Evolutionary conservation across 2,888 invertebrate genomes (phyloP).

Genomic region (Chesias legatella): DNA sequence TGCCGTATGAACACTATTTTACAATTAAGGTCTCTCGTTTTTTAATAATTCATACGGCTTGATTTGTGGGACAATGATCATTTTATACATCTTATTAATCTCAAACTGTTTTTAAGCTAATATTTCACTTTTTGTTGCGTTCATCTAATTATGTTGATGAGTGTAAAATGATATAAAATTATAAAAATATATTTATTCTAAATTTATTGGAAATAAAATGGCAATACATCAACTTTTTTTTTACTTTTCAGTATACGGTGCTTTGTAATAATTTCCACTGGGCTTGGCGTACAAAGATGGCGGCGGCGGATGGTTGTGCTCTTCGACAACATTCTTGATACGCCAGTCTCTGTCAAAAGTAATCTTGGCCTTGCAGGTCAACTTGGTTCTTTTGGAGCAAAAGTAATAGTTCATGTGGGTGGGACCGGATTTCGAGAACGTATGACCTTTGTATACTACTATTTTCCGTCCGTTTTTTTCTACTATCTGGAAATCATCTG

Average conservation of each 20-base stretch:
- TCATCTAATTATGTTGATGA: too few relatives aligned
- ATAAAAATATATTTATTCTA: too few relatives aligned
- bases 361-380: slow-evolving; percentile 28
- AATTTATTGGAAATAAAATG: neutral
- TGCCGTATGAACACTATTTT: too few relatives aligned
- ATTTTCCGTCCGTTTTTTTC: slow-evolving; percentile 20
- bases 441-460: slow-evolving; percentile 22
- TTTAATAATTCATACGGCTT: too few relatives aligned
- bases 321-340: slow-evolving; percentile 1
- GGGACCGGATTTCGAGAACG: slow-evolving; percentile 24
- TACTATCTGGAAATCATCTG: slow-evolving; percentile 18
- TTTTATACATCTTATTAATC: too few relatives aligned
- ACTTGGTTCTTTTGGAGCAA: slow-evolving; percentile 23
- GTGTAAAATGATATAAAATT: too few relatives aligned
- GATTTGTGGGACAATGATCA: too few relatives aligned
- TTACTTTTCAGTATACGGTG: too few relatives aligned
- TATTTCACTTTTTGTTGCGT: too few relatives aligned
- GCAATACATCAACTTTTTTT: too few relatives aligned
- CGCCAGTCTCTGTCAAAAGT: slow-evolving; percentile 16
- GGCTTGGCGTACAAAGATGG: slow-evolving; percentile 5
- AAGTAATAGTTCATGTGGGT: slow-evolving; percentile 18
- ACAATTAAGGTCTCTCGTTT: too few relatives aligned
- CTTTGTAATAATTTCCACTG: slow-evolving; percentile 8
- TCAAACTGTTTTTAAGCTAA: too few relatives aligned
- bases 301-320: slow-evolving; percentile 22